Base-by-base conservation (phyloP, 2,888 invertebrate genomes). In the Drosophila borborema region DNA sequence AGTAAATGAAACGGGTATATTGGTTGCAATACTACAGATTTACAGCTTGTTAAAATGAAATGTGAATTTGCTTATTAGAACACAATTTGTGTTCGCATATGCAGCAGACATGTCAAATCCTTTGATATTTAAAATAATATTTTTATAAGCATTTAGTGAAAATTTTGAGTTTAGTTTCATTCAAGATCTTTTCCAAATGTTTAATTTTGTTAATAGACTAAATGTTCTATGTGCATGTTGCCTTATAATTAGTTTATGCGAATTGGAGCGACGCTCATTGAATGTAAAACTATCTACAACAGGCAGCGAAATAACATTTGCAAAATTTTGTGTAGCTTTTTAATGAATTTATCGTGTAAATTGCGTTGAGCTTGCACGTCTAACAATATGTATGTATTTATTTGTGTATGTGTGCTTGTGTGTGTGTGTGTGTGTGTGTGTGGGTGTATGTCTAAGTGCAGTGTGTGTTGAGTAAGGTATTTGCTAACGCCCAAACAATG, bases 261-360 rank as follows among this genome's bases (percentile, higher is more conserved):
- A 77, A 49, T 64, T 5, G 31, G 34, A 56, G 16, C 20, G 34
- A 2, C 51, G 28, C 9, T 28, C 34, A 63, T 28, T n/a, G 34
- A 41, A 43, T 60, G 64, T 16, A 54, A 14, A 62, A 55, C 59
- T 62, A 66, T 64, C 66, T 64, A 38, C 63, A 41, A 18, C 67
- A 53, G 46, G 56, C 64, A 64, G 23, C 58, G 12, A 49, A 51
- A 36, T 8, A 48, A 48, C 51, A 81, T 86, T 86, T 86, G 73
- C 81, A 72, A 62, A 71, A 80, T 82, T 82, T 82, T 86, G 80
- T 84, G 86, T 86, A 80, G 80, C 76, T 81, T 89, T 86, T 89
- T 86, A 86, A 89, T 86, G 87, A 89, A 86, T 89, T 89, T 89
- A 87, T 82, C 81, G 73, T 89, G 85, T 86, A 79, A 79, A 86